Conservation (phyloP, 1,140 invertebrate species). For the Hirudo medicinalis region DNA sequence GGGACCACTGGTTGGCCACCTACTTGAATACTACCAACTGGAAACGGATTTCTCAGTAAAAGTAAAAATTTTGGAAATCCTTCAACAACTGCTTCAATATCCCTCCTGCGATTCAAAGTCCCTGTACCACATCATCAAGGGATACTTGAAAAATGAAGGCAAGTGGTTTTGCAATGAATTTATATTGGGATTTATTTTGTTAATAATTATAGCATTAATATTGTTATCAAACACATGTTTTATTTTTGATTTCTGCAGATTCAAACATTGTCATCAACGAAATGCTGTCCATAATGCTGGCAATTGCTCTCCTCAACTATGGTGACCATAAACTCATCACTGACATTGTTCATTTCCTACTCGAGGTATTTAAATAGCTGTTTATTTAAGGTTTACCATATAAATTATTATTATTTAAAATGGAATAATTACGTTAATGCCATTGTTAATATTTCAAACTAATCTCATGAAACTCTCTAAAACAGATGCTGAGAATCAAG, state of each 20-base stretch:
- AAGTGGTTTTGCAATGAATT: not conserved
- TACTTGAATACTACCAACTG: not conserved
- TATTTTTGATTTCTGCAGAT: not conserved
- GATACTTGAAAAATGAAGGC: not conserved
- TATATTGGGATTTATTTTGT: not conserved
- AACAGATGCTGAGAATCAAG: not conserved
- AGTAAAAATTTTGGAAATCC: not conserved
- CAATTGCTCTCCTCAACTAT: not conserved
- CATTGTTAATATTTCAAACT: not conserved
- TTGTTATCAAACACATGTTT: not conserved
- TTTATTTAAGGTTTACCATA: not conserved
- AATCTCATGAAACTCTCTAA: not conserved
- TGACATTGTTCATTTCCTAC: not conserved
- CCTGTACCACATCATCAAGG: not conserved
- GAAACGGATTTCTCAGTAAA: not conserved
- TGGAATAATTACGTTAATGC: not conserved
- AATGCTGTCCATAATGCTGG: not conserved
- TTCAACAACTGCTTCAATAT: not conserved
- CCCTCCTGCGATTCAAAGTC: not conserved
- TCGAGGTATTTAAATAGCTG: not conserved
- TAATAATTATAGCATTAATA: not conserved
- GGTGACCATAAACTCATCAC: not conserved
- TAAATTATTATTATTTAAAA: not conserved
- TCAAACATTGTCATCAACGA: not conserved
- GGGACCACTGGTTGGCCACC: not conserved